Conservation (phyloP, 2,888 invertebrate species). For the Conistra vaccinii region DNA sequence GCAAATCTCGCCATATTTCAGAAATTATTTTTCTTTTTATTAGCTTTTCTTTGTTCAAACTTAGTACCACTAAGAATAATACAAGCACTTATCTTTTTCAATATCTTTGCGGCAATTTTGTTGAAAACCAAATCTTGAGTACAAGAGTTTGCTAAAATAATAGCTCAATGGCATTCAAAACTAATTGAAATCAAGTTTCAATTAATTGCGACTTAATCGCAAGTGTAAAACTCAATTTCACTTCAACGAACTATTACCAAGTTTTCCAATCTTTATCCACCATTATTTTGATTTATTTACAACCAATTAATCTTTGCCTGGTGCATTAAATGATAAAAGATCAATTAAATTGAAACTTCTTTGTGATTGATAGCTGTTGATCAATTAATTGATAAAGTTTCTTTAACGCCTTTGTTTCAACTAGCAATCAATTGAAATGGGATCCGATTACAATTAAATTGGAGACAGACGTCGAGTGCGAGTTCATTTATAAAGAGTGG, state of each 20-base stretch:
- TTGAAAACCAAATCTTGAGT: conserved; percentile 1
- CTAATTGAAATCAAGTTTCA: conserved; percentile 31
- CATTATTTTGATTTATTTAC: conserved; percentile 28
- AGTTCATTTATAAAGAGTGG: conserved; percentile 39
- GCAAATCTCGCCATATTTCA: too few relatives aligned
- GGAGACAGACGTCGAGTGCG: conserved; percentile 18
- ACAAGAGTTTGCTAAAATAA: neutral
- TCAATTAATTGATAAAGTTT: conserved; percentile 60
- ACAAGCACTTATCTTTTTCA: neutral
- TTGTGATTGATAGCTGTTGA: conserved; percentile 32
- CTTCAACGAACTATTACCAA: conserved; percentile 21
- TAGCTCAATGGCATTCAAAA: conserved; percentile 5
- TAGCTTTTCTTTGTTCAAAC: neutral
- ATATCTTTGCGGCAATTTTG: neutral
- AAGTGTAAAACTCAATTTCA: conserved; percentile 18
- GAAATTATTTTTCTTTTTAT: neutral
- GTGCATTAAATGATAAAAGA: conserved; percentile 33
- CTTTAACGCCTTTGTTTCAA: conserved; percentile 46
- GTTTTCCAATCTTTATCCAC: conserved; percentile 39
- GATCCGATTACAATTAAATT: conserved; percentile 47
- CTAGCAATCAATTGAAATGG: conserved; percentile 35
- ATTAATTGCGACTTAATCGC: conserved; percentile 36
- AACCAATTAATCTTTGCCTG: conserved; percentile 26
- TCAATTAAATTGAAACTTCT: conserved; percentile 42
- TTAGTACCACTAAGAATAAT: too few relatives aligned